Percentiles rank a stretch among this genome's conserved stretches.
Conservation (phyloP, 2,797 vertebrate genomes). For the Phyllotis vaccarum region DNA sequence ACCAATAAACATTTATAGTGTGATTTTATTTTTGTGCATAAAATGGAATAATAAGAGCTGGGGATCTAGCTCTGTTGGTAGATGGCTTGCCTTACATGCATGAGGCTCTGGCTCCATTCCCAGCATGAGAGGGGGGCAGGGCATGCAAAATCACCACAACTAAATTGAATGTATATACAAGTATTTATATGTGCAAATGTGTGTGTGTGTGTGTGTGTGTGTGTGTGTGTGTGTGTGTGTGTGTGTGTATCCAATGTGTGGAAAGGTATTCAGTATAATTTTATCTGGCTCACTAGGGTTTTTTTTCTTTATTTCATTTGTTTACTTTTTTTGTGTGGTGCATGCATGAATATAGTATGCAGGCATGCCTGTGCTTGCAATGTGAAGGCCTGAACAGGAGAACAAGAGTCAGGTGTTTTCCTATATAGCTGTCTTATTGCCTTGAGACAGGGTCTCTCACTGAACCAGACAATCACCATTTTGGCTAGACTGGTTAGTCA, state of each 20-base stretch:
- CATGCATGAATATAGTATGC: not conserved
- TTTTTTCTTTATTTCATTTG: not conserved
- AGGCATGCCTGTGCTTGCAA: not conserved
- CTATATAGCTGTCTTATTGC: not conserved
- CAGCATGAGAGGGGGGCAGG: not conserved
- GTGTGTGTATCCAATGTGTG: not conserved
- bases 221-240: conserved; percentile 14
- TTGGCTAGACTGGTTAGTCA: not conserved
- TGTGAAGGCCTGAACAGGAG: not conserved
- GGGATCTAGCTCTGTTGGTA: not conserved
- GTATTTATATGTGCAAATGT: conserved; percentile 24
- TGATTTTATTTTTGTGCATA: conserved; percentile 48
- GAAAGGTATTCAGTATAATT: conserved; percentile 44
- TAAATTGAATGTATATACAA: conserved; percentile 30
- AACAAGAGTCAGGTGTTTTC: not conserved
- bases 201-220: not conserved
- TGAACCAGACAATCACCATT: not conserved
- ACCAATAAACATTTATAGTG: conserved; percentile 14
- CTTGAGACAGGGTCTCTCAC: not conserved
- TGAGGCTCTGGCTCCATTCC: not conserved
- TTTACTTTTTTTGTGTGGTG: not conserved
- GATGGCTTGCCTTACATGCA: not conserved
- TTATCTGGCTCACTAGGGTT: conserved; percentile 11
- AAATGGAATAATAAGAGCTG: conserved; percentile 31
- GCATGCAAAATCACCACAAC: not conserved